These are phyloP conservation scores for Hydrochoerus hydrochaeris DNA, from an alignment of 2,113 vertebrate species.

Conservation along the genomic window DNA sequence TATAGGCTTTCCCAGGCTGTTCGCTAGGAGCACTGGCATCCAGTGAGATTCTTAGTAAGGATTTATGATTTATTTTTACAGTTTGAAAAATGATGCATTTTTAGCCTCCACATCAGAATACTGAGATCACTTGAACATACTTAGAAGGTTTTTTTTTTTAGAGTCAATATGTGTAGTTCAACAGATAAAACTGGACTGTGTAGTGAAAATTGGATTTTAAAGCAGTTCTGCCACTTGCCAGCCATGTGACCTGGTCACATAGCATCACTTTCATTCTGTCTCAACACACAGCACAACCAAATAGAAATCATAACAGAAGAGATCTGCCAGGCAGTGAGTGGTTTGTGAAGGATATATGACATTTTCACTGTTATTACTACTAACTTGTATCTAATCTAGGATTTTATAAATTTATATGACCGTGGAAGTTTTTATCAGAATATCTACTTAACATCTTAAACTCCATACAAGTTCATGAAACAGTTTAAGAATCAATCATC, in stretches of 20 bases:
- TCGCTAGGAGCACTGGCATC: neutral
- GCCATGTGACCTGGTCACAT: neutral
- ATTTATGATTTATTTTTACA: neutral
- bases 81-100: neutral
- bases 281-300: neutral
- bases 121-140: neutral
- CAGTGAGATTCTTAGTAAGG: neutral
- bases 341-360: slow-evolving; percentile 15
- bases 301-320: neutral
- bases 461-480: slow-evolving; percentile 1
- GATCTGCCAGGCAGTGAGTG: neutral
- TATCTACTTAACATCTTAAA: slow-evolving; percentile 55
- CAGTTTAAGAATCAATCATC: slow-evolving; percentile 38
- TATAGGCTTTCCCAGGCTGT: neutral
- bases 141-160: neutral
- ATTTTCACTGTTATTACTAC: slow-evolving; percentile 35
- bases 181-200: neutral
- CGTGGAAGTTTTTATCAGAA: slow-evolving; percentile 8
- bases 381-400: slow-evolving; percentile 2
- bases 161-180: neutral
- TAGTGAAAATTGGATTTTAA: neutral
- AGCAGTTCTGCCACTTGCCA: neutral
- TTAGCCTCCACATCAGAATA: neutral
- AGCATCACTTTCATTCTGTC: neutral
- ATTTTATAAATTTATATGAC: slow-evolving; percentile 49